Percentiles rank a stretch among this genome's conserved stretches.
phyloP scores from a whole-genome alignment of 2,113 vertebrate species.

The Laticauda laticaudata region DNA sequence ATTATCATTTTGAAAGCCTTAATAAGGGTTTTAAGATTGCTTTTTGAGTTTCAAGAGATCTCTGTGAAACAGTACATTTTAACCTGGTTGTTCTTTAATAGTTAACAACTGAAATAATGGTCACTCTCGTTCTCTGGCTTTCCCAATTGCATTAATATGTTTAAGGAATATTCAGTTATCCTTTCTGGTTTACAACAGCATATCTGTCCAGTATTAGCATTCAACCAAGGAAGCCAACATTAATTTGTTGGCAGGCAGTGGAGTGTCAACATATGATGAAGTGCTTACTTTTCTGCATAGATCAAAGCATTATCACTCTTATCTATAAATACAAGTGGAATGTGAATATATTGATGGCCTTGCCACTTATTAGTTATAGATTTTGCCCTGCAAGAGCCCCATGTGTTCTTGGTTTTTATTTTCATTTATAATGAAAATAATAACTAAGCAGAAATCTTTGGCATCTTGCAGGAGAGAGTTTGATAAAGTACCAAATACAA shows the following conservation, averaged over 20 bases:
- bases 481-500: not conserved
- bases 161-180: not conserved
- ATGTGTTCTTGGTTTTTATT: not conserved
- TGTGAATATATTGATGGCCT: not conserved
- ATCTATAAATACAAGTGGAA: slow-evolving; percentile 30
- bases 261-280: not conserved
- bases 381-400: not conserved
- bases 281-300: not conserved
- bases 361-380: not conserved
- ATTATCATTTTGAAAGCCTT: not conserved
- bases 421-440: not conserved
- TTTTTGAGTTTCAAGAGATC: not conserved
- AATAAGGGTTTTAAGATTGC: not conserved
- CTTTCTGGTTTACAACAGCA: slow-evolving; percentile 7
- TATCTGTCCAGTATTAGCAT: slow-evolving; percentile 29
- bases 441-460: not conserved
- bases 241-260: slow-evolving; percentile 24
- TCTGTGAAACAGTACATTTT: not conserved
- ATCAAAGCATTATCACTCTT: slow-evolving; percentile 38
- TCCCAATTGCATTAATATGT: not conserved
- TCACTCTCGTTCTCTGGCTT: not conserved
- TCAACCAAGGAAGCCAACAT: slow-evolving; percentile 27
- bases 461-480: not conserved
- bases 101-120: slow-evolving; percentile 18
- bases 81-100: not conserved